Evolutionary conservation across 2,888 invertebrate species (phyloP), one percentile per base, ranked within the genome.

Genomic region (Petrolisthes manimaculis): DNA sequence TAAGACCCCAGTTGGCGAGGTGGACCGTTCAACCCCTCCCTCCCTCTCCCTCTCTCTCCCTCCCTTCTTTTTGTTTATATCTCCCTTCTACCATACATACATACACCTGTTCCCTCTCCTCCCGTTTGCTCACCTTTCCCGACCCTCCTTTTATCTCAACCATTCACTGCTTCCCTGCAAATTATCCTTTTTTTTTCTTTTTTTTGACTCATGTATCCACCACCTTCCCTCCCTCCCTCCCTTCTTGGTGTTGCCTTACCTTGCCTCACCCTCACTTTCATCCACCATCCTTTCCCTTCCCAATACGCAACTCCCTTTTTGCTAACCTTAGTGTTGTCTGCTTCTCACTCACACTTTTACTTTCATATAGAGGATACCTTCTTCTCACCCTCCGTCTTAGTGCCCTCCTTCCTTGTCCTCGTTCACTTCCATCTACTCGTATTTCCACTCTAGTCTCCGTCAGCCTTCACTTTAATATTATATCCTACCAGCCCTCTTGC

Each of bases 1-100:
- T 69, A 85, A 56, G 85, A 56, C 69, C 78, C 79, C 69, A 71
- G 71, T 71, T 71, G 71, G 71, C 71, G 84, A 75, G 75, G 75
- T 84, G 79, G 85, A 54, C 79, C 71, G 71, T 71, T 71, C 71
- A 71, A n/a, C 71, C 71, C 61, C 61, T 61, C 71, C 71, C 71
- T 71, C 71, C 71, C 71, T 71, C 71, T 71, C 71, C n/a, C 71
- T 71, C 71, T 71, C 71, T 71, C 71, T 71, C 18, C 21, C 71
- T 71, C 71, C 71, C 21, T n/a, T 71, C 71, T 71, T n/a, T 71
- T 21, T 71, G n/a, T 71, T n/a, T n/a, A 14, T 71, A 53, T 21
- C 54, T 79, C 71, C 71, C 71, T 71, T 5, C 21, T n/a, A 6
- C 21, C 18, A 37, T 71, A 18, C 21, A 71, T 71, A 55, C 79